Evolutionary conservation across 1,140 invertebrate species (phyloP).

Genomic region (Drosophila neocordata): DNA sequence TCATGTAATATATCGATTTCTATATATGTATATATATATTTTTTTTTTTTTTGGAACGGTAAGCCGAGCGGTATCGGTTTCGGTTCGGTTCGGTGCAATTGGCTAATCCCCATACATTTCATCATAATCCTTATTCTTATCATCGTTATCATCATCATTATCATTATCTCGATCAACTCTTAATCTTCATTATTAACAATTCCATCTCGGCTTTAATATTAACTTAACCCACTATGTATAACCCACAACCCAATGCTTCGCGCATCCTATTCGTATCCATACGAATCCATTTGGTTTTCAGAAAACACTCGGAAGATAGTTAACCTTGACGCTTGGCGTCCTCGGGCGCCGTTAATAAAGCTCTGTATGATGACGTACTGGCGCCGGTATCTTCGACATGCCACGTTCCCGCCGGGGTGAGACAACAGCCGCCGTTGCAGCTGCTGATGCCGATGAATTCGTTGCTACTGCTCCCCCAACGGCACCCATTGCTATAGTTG

Average conservation of each 20-base stretch:
- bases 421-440: slow-evolving; percentile 46
- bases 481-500: slow-evolving; percentile 22
- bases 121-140: slow-evolving; percentile 13
- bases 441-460: background rate
- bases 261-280: background rate
- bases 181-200: slow-evolving; percentile 49
- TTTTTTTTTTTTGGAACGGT: slow-evolving; percentile 37
- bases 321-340: slow-evolving; percentile 61
- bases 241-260: slow-evolving; percentile 10
- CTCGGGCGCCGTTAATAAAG: slow-evolving; percentile 78
- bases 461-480: background rate
- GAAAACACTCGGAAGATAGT: slow-evolving; percentile 54
- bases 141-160: slow-evolving; percentile 6
- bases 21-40: slow-evolving; percentile 15
- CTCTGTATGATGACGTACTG: slow-evolving; percentile 80
- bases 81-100: slow-evolving; percentile 25
- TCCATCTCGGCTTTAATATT: slow-evolving; percentile 68
- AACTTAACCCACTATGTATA: slow-evolving; percentile 40
- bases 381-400: slow-evolving; percentile 81
- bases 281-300: slow-evolving; percentile 38
- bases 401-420: slow-evolving; percentile 74
- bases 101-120: background rate
- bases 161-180: background rate
- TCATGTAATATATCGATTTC: slow-evolving; percentile 16
- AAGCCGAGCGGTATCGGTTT: slow-evolving; percentile 26